Base-by-base conservation (phyloP, 2,113 vertebrate species). In the Phaethon lepturus region DNA sequence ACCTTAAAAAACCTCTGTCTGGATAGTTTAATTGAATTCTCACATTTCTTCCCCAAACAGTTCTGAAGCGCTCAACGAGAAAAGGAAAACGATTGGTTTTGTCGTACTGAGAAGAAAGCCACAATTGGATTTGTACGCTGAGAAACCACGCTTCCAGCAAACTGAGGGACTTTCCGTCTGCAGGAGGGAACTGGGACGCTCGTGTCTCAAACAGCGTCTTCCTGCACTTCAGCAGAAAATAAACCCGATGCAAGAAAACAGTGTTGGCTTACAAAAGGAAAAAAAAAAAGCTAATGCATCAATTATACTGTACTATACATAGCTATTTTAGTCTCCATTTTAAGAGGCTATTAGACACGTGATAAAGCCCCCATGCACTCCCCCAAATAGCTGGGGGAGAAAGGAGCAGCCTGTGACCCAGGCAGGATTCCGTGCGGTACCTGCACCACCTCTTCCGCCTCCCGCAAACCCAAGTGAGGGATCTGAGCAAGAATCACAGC, bases 391-490 rank as follows among this genome's bases (percentile, higher is more conserved):
- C 15, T 4, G 10, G 10, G 12, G 38, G 18, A 44, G 68, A 72
- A 96, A 38, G 13, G 10, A 83, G n/a, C 52, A 71, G 44, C 28
- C 63, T 12, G 50, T 4, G 33, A 55, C 22, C 13, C 31, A 24
- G 11, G 45, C 31, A 68, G 28, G 28, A 25, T 31, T 19, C 47
- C 0, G 2, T 29, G 13, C 0, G 0, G 25, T n/a, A 90, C 59
- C 38, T n/a, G 40, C 7, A 8, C 17, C 0, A 0, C 62, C 71
- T 92, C 68, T 33, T 49, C 15, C 15, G 35, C 16, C 26, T 86
- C 40, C 33, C 10, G 6, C 66, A 64, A 93, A 71, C 7, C 20
- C 26, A 73, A 59, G n/a, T 22, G 38, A 28, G 33, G 53, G 71
- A 90, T 91, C 58, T 17, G 2, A 93, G 68, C 35, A 58, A 63